These are phyloP conservation scores for Zapus hudsonius DNA, from an alignment of 2,113 vertebrate genomes.

Conservation along the genomic window DNA sequence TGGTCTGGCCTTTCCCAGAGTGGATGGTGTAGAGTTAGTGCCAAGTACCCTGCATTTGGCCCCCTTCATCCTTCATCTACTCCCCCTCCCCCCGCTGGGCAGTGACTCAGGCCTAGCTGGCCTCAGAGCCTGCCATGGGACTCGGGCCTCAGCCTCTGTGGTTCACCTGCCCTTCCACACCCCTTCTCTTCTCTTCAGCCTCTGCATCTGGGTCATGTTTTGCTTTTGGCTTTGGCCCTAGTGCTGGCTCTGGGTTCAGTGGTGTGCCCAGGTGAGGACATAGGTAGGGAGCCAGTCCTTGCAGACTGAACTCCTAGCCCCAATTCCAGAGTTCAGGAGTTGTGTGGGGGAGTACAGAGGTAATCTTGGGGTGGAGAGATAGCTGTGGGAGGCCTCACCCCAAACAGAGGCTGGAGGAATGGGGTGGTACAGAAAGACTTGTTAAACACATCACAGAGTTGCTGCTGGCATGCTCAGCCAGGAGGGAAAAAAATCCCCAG, in stretches of 20 bases:
- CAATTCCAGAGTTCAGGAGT: background rate
- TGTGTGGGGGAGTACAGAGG: accelerated
- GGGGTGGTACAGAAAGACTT: background rate
- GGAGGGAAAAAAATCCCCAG: background rate
- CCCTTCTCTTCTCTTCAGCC: background rate
- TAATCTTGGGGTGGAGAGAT: background rate
- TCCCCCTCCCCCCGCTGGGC: background rate
- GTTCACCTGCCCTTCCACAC: background rate
- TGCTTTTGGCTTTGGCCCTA: background rate
- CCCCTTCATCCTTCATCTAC: background rate
- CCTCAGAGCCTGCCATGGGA: background rate
- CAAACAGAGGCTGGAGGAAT: background rate
- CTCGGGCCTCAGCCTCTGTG: background rate
- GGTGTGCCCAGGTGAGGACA: background rate
- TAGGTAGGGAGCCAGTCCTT: background rate
- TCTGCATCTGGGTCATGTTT: background rate
- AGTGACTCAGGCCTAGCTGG: slow-evolving; percentile 31
- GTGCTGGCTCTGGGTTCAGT: background rate
- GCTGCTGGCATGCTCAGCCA: background rate
- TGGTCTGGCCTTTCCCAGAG: background rate
- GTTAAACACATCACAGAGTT: background rate
- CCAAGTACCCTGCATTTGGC: background rate
- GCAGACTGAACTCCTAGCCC: background rate
- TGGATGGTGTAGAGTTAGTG: background rate
- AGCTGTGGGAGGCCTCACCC: no score